Conservation (phyloP, 2,888 invertebrate species). For the Hofmannophila pseudospretella region DNA sequence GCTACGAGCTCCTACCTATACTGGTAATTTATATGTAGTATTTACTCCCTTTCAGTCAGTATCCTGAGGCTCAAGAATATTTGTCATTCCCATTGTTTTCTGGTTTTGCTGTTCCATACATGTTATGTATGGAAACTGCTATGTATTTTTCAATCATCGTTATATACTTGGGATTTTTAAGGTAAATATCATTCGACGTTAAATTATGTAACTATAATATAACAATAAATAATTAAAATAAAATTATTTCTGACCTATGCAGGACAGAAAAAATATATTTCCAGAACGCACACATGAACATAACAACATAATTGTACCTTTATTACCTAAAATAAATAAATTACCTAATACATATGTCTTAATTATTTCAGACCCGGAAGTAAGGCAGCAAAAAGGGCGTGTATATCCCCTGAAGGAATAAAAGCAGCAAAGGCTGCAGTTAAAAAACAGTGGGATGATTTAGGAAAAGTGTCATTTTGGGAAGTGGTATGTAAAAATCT, state of each 20-base stretch:
- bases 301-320: no score
- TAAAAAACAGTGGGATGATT: conserved; percentile 23
- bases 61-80: conserved; percentile 68
- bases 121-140: conserved; percentile 26
- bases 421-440: conserved; percentile 34
- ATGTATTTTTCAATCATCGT: conserved; percentile 27
- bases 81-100: conserved; percentile 37
- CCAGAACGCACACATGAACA: no score
- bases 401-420: conserved; percentile 49
- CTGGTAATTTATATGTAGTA: no score
- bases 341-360: no score
- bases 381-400: conserved; percentile 66
- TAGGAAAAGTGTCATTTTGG: conserved; percentile 44
- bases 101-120: conserved; percentile 31
- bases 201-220: no score
- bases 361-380: conserved; percentile 74
- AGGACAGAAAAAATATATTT: no score
- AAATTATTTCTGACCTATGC: no score
- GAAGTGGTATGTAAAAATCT: conserved; percentile 36
- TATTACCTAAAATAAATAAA: no score
- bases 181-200: conserved; percentile 34
- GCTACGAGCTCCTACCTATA: no score
- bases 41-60: no score
- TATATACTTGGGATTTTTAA: conserved; percentile 34
- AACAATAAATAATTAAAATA: no score